Evolutionary conservation across 1,140 invertebrate genomes (phyloP).

Genomic region (Chrysopa pallens): DNA sequence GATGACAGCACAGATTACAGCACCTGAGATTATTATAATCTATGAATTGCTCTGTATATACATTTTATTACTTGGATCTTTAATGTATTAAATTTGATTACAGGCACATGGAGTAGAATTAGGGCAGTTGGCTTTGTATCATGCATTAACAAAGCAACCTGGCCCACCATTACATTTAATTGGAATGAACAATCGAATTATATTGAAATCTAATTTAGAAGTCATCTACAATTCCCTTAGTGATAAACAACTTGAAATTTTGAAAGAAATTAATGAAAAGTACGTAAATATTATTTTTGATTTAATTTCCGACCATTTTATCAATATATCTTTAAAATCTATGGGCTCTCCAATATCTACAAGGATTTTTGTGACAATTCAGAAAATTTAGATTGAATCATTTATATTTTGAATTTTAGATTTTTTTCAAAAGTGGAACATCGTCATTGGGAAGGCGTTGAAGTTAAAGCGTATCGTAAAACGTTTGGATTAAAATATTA

Average conservation of each 20-base stretch:
- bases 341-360: background rate
- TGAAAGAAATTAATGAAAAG: conserved; percentile 40
- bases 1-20: too few relatives aligned
- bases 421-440: conserved; percentile 20
- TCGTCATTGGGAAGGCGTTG: conserved; percentile 32
- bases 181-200: conserved; percentile 42
- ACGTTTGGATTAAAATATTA: background rate
- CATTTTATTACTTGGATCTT: too few relatives aligned
- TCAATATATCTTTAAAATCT: conserved; percentile 2
- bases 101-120: conserved; percentile 44
- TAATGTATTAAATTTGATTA: conserved; percentile 7
- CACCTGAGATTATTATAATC: too few relatives aligned
- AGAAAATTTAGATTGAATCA: too few relatives aligned
- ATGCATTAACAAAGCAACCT: conserved; percentile 32
- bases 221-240: conserved; percentile 36
- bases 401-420: conserved; percentile 16
- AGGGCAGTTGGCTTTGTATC: conserved; percentile 49
- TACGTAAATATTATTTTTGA: too few relatives aligned
- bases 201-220: conserved; percentile 41
- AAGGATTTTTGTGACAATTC: too few relatives aligned
- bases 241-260: conserved; percentile 34
- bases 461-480: conserved; percentile 8
- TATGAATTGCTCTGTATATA: too few relatives aligned
- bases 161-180: conserved; percentile 42
- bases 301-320: too few relatives aligned